Evolutionary conservation across 2,113 vertebrate genomes (phyloP), one percentile per base, ranked within the genome.

Genomic region (Dromiciops gliroides): DNA sequence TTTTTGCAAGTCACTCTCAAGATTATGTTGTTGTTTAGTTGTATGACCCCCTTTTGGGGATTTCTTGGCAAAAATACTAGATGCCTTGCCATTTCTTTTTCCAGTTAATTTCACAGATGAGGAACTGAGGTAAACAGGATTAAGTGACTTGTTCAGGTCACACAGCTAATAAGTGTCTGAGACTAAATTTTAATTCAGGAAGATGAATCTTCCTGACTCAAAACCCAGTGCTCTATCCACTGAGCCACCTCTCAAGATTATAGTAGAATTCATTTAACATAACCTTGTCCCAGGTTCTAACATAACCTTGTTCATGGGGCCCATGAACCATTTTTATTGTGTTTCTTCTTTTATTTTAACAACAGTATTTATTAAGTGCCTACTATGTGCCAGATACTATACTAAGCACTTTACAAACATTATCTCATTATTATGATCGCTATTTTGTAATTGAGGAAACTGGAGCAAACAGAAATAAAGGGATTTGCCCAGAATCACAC

Each of bases 401-500:
- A 75, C 14, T 75, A 75, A 75, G 37, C 6, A 75, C 1, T 75
- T 48, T 48, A 94, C 49, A 8, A 25, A 19, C 51, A 48, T 47
- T 88, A 92, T 93, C 51, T 94, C 95, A 67, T 11, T 90, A n/a
- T 47, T 91, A 22, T 22, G n/a, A 51, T 23, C 7, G 51, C 12
- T 25, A 90, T 96, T 89, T 90, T 89, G 88, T 53, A 95, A 83
- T 31, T 31, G 28, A 31, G 28, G 10, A 60, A 60, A 56, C 28
- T 8, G n/a, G 44, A 1, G 37, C 37, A 83, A 10, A 31, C 28
- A 93, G 25, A 37, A 83, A 89, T 95, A 90, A 1, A 48, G 24
- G 88, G 44, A 95, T 90, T 50, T 92, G 31, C 53, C 96, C 48
- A 51, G 91, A 24, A 52, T 88, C 67, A 94, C 4, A 92, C 48